These are phyloP conservation scores for Microtus pennsylvanicus DNA, from an alignment of 2,113 vertebrate species.

Conservation along the genomic window DNA sequence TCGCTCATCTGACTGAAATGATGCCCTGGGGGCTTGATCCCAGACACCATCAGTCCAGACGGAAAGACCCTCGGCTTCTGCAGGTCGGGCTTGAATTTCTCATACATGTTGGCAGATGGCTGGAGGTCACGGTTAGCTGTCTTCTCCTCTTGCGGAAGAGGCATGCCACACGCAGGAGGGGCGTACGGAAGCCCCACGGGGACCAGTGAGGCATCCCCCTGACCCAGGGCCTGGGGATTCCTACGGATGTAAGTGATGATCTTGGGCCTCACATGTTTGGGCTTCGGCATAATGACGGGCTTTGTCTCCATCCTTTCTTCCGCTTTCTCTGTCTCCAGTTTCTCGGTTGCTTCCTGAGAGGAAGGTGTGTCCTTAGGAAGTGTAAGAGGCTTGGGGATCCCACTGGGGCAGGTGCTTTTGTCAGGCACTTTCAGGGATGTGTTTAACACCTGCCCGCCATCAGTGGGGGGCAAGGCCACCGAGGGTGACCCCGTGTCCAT, in stretches of 20 bases:
- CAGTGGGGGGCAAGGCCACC: conserved; percentile 77
- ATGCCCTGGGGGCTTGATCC: conserved; percentile 88
- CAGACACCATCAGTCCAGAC: conserved; percentile 88
- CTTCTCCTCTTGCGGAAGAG: conserved; percentile 88
- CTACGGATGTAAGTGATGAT: conserved; percentile 97
- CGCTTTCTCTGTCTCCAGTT: conserved; percentile 82
- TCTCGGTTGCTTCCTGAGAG: conserved; percentile 80
- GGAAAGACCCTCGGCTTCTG: conserved; percentile 91
- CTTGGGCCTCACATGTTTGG: conserved; percentile 95
- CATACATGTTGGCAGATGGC: conserved; percentile 86
- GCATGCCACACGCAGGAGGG: conserved; percentile 82
- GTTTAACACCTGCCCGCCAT: conserved; percentile 84
- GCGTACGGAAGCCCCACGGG: conserved; percentile 84
- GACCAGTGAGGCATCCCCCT: conserved; percentile 85
- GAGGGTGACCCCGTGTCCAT: conserved; percentile 78
- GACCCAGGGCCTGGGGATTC: conserved; percentile 88
- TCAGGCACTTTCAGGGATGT: conserved; percentile 88
- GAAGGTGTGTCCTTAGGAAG: conserved; percentile 82
- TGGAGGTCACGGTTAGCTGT: conserved; percentile 80
- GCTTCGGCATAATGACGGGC: conserved; percentile 88
- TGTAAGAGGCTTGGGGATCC: conserved; percentile 92
- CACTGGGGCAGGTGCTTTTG: conserved; percentile 88
- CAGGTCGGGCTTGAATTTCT: conserved; percentile 93
- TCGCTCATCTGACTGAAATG: conserved; percentile 87
- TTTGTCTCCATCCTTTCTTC: conserved; percentile 87